Percentiles rank a stretch among this genome's conserved stretches.
Evolutionary conservation across 2,113 vertebrate species (phyloP).

Genomic region (Indicator maculatus): DNA sequence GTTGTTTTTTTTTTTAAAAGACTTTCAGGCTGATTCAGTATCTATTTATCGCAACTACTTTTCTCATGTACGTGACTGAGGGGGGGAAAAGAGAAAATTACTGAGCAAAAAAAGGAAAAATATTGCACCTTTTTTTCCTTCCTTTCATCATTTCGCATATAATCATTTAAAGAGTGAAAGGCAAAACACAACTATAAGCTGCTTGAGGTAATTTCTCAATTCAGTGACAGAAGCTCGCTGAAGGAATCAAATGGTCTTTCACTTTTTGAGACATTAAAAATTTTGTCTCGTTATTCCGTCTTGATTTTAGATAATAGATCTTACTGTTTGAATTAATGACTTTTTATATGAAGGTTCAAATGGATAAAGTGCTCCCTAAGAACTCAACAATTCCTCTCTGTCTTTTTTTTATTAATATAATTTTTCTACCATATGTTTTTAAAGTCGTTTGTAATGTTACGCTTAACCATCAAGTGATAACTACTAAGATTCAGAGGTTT

Average conservation of each 20-base stretch:
- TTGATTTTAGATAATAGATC: constrained; percentile 45
- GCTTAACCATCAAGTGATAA: not conserved
- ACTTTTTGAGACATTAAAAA: not conserved
- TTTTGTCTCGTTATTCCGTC: not conserved
- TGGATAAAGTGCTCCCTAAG: not conserved
- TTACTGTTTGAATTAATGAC: constrained; percentile 26
- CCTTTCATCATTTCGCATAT: constrained; percentile 9
- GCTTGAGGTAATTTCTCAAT: not conserved
- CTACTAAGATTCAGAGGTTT: not conserved
- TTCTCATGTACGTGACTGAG: constrained; percentile 74
- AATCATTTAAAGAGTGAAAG: constrained; percentile 39
- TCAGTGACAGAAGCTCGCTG: not conserved
- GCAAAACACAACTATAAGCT: constrained; percentile 22
- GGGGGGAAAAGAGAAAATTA: not conserved
- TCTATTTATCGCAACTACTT: constrained; percentile 84
- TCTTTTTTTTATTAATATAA: not conserved
- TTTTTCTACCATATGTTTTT: constrained; percentile 1
- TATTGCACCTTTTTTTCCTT: not conserved
- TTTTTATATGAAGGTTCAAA: not conserved
- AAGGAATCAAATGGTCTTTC: constrained; percentile 11
- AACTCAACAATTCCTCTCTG: not conserved
- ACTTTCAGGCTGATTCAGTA: constrained; percentile 83
- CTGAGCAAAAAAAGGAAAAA: not conserved
- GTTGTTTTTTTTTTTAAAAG: constrained; percentile 36
- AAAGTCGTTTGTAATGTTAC: not conserved